A percentile compares a stretch with the other conserved stretches of the same genome.
These are phyloP conservation scores for Nemopilema nomurai DNA, from an alignment of 30 jellyfish, hydroid and myxozoan genomes.

Conservation along the genomic window DNA sequence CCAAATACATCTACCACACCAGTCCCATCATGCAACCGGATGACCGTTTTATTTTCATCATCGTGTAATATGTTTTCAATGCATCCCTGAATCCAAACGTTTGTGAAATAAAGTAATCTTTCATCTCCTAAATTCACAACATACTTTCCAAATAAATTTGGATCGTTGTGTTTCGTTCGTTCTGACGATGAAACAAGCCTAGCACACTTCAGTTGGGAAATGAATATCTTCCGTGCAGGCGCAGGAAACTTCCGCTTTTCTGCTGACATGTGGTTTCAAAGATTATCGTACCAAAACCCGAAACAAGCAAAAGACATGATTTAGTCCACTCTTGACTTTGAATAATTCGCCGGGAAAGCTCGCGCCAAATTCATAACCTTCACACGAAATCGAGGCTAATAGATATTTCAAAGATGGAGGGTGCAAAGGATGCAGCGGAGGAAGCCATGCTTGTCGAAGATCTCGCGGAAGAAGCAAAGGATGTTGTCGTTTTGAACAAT, in stretches of 20 bases:
- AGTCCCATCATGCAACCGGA: conserved; percentile 36
- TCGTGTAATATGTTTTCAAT: not conserved
- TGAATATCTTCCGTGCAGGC: not conserved
- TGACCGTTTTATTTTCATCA: not conserved
- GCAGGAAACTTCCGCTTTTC: not conserved
- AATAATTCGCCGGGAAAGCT: not conserved
- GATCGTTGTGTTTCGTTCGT: not conserved
- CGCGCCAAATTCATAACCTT: not conserved
- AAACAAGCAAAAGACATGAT: not conserved
- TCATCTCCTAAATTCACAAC: not conserved
- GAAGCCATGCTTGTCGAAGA: conserved; percentile 26
- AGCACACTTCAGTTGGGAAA: not conserved
- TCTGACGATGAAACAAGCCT: not conserved
- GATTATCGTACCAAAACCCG: not conserved
- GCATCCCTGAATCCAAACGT: conserved; percentile 59
- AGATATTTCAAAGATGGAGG: not conserved
- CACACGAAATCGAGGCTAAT: not conserved
- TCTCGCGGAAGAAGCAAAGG: conserved; percentile 5
- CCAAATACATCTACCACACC: conserved; percentile 26
- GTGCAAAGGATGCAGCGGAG: conserved; percentile 6
- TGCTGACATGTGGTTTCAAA: not conserved
- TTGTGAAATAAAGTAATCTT: not conserved
- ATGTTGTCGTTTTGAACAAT: conserved; percentile 12
- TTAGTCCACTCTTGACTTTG: not conserved
- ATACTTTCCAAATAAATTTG: not conserved